Conservation (phyloP, 2,113 vertebrate species). For the Boulengeromyrus knoepffleri region DNA sequence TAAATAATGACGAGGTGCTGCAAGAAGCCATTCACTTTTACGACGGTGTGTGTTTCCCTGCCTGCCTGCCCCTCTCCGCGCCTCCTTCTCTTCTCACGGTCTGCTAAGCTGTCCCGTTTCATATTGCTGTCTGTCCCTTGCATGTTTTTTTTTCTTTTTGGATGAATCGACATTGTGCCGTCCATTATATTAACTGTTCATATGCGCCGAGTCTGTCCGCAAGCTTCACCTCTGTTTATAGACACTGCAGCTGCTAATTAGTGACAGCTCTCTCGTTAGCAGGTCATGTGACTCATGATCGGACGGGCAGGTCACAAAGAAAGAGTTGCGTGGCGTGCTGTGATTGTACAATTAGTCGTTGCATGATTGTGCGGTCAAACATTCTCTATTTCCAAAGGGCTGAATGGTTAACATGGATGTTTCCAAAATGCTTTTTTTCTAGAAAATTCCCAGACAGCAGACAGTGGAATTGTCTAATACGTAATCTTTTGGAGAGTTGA, state of each 20-base stretch:
- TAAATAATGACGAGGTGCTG: not conserved
- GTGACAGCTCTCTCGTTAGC: not conserved
- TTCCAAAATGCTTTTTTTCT: not conserved
- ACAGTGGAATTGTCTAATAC: not conserved
- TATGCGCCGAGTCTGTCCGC: not conserved
- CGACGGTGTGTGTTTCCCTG: conserved; percentile 2
- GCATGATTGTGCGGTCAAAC: not conserved
- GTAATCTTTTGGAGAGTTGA: not conserved
- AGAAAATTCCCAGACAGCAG: not conserved
- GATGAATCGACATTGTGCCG: not conserved
- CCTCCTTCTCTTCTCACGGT: not conserved
- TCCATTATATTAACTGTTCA: not conserved
- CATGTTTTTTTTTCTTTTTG: not conserved
- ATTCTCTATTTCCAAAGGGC: not conserved
- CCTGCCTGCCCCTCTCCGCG: too few species aligned
- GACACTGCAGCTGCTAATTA: not conserved
- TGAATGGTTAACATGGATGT: not conserved
- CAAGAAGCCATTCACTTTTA: not conserved
- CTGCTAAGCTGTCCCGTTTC: not conserved
- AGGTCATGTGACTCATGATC: not conserved
- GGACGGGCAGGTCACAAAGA: not conserved
- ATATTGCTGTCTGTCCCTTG: not conserved
- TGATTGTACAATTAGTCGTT: not conserved
- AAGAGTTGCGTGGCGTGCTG: not conserved
- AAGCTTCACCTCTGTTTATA: not conserved